Evolutionary conservation across 2,888 invertebrate genomes (phyloP), one percentile per base, ranked within the genome.

Genomic region (Tricholauxania praeusta): DNA sequence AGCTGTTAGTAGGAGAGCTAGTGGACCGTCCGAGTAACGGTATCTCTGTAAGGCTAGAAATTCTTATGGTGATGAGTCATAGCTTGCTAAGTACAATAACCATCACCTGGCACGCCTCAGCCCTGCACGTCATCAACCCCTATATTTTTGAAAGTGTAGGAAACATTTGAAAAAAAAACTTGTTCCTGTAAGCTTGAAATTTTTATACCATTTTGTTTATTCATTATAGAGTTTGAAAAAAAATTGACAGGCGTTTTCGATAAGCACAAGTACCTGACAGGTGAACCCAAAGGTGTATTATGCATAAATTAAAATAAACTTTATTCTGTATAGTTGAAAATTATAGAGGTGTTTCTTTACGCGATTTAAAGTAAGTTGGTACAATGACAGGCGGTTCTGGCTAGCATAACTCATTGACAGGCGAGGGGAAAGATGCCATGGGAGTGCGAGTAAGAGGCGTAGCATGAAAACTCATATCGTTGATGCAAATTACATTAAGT

Each of bases 301-400:
- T 53, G n/a, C 3, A 53, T 53, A 3, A 53, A 53, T n/a, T 53
- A 53, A 53, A 53, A 53, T 53, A 53, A 53, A 53, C 53, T 53
- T 53, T 53, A 53, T 53, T 53, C 53, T 60, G 60, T 60, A n/a
- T n/a, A 60, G 60, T 60, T 60, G 60, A 60, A 60, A 60, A 19
- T 60, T 60, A 60, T 60, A 60, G 12, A 60, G 1, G 39, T 60
- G 60, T 60, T 60, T 60, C 12, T n/a, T 60, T 39, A 22, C 1
- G 22, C 22, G 22, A 22, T 22, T 22, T 22, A 22, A 22, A 22
- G 22, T 22, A 22, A 22, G 14, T n/a, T 15, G 39, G n/a, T n/a
- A n/a, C n/a, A n/a, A n/a, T n/a, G n/a, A n/a, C n/a, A n/a, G n/a
- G n/a, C n/a, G n/a, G n/a, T 60, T 39, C 32, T 60, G 28, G 60